Base-by-base conservation (phyloP, 2,797 vertebrate species). In the Chloroceryle amazona region DNA sequence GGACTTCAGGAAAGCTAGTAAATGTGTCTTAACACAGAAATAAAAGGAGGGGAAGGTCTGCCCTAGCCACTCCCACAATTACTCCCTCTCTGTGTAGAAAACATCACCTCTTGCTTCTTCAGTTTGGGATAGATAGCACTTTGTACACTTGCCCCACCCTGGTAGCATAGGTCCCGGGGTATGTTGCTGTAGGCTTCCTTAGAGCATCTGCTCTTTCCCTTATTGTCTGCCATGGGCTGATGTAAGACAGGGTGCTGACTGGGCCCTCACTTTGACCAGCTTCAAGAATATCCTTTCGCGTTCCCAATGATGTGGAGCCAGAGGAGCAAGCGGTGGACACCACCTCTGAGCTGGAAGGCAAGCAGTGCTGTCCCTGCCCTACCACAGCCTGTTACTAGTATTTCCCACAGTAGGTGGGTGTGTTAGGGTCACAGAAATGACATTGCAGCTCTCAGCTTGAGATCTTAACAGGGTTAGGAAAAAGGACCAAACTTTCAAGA, bases 241-340 rank as follows among this genome's bases (percentile, higher is more conserved):
- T n/a, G n/a, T 16, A 13, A 58, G n/a, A 11, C 1, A 1, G 21
- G 41, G 46, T 37, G 41, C 68, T 61, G 28, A 26, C 54, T n/a
- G 23, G 37, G 28, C 26, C 67, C 49, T 51, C 0, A 0, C 49
- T 44, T 78, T 33, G 29, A 41, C 61, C 81, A 28, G 10, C 33
- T 47, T 47, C 33, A 13, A 11, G 49, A 51, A 28, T 15, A n/a
- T 66, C 46, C 61, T 73, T n/a, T 54, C 42, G 15, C 12, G 16
- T 55, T 73, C 20, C 26, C 23, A 29, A 0, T 9, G 42, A 62
- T 31, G n/a, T 1, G 3, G 61, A 88, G 28, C 19, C 1, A 0
- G 37, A 52, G 55, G 42, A 61, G 28, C 16, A 37, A 22, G 35
- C 1, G 4, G 20, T 14, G 20, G 63, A 21, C 26, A 33, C 9